A percentile compares a stretch with the other conserved stretches of the same genome.
phyloP scores from a whole-genome alignment of 2,113 vertebrate genomes.

The Danio rerio region DNA sequence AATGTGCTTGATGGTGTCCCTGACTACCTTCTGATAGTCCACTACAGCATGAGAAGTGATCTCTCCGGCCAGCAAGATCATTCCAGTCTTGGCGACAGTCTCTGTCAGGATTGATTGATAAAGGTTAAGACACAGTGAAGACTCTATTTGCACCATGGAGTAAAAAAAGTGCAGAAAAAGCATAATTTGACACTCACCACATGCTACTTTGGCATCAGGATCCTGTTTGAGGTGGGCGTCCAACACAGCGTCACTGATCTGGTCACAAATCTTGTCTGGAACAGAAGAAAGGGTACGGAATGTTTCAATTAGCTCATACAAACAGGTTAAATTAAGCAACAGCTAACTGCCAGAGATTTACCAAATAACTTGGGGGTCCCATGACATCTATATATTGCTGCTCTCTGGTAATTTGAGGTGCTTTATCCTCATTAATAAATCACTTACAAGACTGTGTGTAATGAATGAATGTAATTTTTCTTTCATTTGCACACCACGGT shows the following conservation, averaged over 20 bases:
- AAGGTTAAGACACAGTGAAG: neutral
- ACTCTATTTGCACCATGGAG: neutral
- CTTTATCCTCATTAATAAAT: too few relatives aligned
- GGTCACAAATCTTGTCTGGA: conserved; percentile 80
- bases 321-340: neutral
- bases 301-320: neutral
- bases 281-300: neutral
- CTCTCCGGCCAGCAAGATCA: conserved; percentile 94
- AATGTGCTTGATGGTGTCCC: conserved; percentile 90
- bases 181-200: conserved; percentile 67
- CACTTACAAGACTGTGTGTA: too few relatives aligned
- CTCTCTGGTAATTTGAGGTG: too few relatives aligned
- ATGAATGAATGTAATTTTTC: too few relatives aligned
- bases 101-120: conserved; percentile 73
- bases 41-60: conserved; percentile 88
- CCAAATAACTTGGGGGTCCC: too few relatives aligned
- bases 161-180: neutral
- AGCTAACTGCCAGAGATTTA: neutral
- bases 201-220: conserved; percentile 79
- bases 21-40: conserved; percentile 93
- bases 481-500: too few relatives aligned
- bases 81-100: conserved; percentile 95
- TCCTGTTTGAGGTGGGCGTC: conserved; percentile 78
- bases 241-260: conserved; percentile 79
- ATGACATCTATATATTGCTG: too few relatives aligned